phyloP scores from a whole-genome alignment of 2,888 invertebrate genomes.

The Trachelus troglodyta region DNA sequence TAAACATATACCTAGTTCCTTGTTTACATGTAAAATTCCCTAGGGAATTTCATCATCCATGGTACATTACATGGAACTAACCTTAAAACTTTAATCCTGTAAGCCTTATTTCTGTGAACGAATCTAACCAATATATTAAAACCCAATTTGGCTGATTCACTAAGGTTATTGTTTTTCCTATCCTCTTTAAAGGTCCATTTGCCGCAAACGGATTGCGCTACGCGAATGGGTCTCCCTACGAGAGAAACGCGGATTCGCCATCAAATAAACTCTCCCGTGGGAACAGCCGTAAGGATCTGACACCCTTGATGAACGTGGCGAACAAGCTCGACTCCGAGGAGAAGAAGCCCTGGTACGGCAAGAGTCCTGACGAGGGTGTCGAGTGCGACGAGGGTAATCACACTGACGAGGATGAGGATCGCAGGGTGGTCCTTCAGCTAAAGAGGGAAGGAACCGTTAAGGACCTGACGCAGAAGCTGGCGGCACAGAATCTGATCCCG shows the following conservation, averaged over 20 bases:
- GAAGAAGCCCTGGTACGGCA: constrained; percentile 67
- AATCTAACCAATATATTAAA: no score
- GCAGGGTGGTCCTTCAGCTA: constrained; percentile 74
- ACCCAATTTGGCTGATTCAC: no score
- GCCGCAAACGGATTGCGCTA: constrained; percentile 55
- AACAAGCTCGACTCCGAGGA: constrained; percentile 71
- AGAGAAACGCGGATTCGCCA: constrained; percentile 55
- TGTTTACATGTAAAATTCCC: no score
- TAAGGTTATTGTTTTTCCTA: neutral
- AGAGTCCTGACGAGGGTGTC: constrained; percentile 70
- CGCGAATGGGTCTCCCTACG: constrained; percentile 57
- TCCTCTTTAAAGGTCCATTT: constrained; percentile 42
- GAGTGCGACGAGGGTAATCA: constrained; percentile 70
- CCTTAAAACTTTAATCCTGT: no score
- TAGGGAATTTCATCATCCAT: no score
- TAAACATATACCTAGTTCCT: no score
- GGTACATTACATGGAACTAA: no score
- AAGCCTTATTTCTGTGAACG: no score
- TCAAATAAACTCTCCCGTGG: constrained; percentile 60
- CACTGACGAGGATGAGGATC: constrained; percentile 69
- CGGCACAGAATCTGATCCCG: constrained; percentile 75
- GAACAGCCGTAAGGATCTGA: constrained; percentile 69
- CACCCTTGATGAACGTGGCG: constrained; percentile 70
- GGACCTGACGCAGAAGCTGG: constrained; percentile 87
- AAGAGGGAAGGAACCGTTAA: constrained; percentile 89